A percentile compares a stretch with the other conserved stretches of the same genome.
These are phyloP conservation scores for Petrolisthes manimaculis DNA, from an alignment of 2,888 invertebrate genomes.

Conservation along the genomic window DNA sequence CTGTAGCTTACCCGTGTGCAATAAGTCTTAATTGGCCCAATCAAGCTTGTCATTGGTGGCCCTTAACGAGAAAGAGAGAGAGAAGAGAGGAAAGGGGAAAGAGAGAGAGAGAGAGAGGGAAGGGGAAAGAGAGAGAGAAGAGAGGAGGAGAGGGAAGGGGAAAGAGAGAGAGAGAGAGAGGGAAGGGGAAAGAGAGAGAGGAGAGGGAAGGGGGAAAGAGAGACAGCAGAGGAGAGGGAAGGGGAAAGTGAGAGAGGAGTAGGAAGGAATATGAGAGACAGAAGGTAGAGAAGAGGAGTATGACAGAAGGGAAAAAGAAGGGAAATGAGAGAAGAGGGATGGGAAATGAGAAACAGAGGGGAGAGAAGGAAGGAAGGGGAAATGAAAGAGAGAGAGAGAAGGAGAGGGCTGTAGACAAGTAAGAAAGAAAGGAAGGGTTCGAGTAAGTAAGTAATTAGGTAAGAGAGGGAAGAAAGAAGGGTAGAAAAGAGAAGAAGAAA, in stretches of 20 bases:
- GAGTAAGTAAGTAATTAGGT: too few relatives aligned
- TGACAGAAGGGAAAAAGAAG: neutral
- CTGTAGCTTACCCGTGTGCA: conserved; percentile 13
- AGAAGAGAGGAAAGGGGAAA: neutral
- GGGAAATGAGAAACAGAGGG: neutral
- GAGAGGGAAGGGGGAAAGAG: neutral
- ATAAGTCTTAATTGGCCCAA: conserved; percentile 9
- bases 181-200: neutral
- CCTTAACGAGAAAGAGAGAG: conserved; percentile 4
- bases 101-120: neutral
- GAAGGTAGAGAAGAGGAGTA: neutral
- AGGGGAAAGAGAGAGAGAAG: neutral
- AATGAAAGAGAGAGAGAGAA: too few relatives aligned
- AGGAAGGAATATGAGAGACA: neutral
- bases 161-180: neutral
- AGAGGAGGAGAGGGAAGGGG: neutral
- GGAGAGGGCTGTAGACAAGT: too few relatives aligned
- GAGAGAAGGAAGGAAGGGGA: neutral
- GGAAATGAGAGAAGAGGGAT: neutral
- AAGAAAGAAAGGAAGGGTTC: too few relatives aligned
- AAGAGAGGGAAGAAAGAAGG: too few relatives aligned
- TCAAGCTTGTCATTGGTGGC: conserved; percentile 9
- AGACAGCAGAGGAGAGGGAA: neutral
- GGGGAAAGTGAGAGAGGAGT: neutral
- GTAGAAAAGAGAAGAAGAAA: neutral